Percentiles rank a stretch among this genome's conserved stretches.
These are phyloP conservation scores for Drosophila yakuba DNA, from an alignment of 1,140 invertebrate genomes.

Conservation along the genomic window DNA sequence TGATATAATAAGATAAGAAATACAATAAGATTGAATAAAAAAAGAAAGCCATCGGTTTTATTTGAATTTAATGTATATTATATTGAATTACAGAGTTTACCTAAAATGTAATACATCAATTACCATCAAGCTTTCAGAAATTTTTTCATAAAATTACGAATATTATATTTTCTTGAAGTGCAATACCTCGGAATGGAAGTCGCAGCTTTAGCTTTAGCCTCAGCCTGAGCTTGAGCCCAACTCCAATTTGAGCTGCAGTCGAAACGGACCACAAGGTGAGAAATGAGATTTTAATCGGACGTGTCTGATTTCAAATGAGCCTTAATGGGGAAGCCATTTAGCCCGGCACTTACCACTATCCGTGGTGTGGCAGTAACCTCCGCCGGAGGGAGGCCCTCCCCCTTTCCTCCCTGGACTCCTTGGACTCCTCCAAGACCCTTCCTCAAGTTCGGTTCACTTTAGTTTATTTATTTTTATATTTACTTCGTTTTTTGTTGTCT, in stretches of 20 bases:
- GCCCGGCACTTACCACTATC: conserved; percentile 65
- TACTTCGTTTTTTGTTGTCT: conserved; percentile 33
- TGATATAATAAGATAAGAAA: no score
- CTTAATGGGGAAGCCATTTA: conserved; percentile 84
- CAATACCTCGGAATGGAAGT: conserved; percentile 24
- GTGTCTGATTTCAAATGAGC: conserved; percentile 85
- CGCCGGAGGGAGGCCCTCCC: conserved; percentile 16
- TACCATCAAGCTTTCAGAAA: no score
- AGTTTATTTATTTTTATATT: conserved; percentile 62
- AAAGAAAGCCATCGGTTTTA: no score
- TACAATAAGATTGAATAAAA: no score
- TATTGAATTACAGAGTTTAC: no score
- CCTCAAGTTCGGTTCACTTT: conserved; percentile 40
- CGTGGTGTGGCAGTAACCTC: conserved; percentile 33
- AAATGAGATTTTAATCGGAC: conserved; percentile 85
- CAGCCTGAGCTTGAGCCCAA: conserved; percentile 34
- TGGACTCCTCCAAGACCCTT: conserved; percentile 8
- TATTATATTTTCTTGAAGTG: conserved; percentile 12
- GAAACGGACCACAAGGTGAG: conserved; percentile 80
- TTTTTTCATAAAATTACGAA: no score
- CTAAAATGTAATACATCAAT: no score
- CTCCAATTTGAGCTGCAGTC: conserved; percentile 72
- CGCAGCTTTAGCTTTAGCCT: conserved; percentile 8
- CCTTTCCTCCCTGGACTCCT: neutral
- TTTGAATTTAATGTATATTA: no score